Evolutionary conservation across 2,113 vertebrate species (phyloP).

Genomic region (Grallaria varia): DNA sequence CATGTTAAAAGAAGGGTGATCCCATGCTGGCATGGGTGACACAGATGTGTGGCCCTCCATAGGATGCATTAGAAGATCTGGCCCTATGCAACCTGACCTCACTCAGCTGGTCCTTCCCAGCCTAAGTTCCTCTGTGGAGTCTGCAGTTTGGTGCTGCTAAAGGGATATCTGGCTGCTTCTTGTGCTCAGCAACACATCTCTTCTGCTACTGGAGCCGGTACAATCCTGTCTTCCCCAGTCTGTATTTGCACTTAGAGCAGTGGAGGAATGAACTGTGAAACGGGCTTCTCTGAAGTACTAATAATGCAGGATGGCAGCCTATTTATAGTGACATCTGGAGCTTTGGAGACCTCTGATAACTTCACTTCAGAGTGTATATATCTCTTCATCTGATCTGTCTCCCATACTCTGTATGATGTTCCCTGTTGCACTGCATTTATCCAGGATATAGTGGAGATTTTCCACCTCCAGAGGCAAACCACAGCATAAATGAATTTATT

Average conservation of each 20-base stretch:
- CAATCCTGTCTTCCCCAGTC: background rate
- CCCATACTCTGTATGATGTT: background rate
- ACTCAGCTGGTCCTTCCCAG: background rate
- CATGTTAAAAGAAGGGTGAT: background rate
- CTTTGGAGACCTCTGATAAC: background rate
- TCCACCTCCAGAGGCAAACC: background rate
- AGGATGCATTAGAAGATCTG: background rate
- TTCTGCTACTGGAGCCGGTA: background rate
- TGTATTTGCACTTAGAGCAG: background rate
- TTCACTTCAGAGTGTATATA: background rate
- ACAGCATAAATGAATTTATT: background rate
- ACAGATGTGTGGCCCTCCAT: rapidly evolving
- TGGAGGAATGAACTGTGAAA: background rate
- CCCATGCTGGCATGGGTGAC: background rate
- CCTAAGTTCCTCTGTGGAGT: background rate
- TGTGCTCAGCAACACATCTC: background rate
- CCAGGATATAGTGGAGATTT: background rate
- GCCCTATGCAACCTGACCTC: background rate
- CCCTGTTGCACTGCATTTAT: background rate
- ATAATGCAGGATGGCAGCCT: background rate
- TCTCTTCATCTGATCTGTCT: background rate
- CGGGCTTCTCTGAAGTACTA: background rate
- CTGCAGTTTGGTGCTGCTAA: background rate
- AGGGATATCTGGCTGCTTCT: background rate
- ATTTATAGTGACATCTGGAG: background rate